Evolutionary conservation across 2,113 vertebrate species (phyloP), one percentile per base, ranked within the genome.

Genomic region (Lampris incognitus): DNA sequence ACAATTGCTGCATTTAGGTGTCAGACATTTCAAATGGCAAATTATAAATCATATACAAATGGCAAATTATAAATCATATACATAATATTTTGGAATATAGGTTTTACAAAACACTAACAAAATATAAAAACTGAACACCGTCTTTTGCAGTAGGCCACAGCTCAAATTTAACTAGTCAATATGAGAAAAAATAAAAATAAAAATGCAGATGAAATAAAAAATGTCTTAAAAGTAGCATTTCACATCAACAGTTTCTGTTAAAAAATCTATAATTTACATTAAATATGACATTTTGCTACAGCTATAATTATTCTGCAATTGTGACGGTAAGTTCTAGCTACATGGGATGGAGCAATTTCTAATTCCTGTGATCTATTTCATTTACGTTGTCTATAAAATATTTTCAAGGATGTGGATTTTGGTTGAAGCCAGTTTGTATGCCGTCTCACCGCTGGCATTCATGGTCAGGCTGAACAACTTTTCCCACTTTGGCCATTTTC

Each of bases 401-500:
- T 52, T 52, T 52, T 6, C 11, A 3, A 11, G 9, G 2, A 6
- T 52, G 50, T 52, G 50, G 50, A 5, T 52, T 3, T 6, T 52
- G 9, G 2, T 7, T 7, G 2, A 3, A 52, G 1, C 3, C 24
- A 24, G 24, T 24, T 24, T 24, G 24, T 24, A 24, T 24, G n/a
- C 11, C 3, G 1, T 37, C 89, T 89, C 69, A 98, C 98, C 95
- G 95, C 85, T 94, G 92, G 7, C 97, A 92, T 59, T 94, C 88
- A 0, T 1, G 82, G 76, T 95, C 92, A 1, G 97, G 96, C 72
- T 86, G 89, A 79, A 99, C 85, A 0, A 98, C 93, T 88, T 90
- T 93, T 49, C 98, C 97, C 13, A 96, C 93, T 92, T 92, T 97
- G 59, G 94, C 95, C 98, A 99, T 99, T 91, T 91, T 96, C 66